Conservation (phyloP, 2,113 vertebrate genomes). For the Lota lota region DNA sequence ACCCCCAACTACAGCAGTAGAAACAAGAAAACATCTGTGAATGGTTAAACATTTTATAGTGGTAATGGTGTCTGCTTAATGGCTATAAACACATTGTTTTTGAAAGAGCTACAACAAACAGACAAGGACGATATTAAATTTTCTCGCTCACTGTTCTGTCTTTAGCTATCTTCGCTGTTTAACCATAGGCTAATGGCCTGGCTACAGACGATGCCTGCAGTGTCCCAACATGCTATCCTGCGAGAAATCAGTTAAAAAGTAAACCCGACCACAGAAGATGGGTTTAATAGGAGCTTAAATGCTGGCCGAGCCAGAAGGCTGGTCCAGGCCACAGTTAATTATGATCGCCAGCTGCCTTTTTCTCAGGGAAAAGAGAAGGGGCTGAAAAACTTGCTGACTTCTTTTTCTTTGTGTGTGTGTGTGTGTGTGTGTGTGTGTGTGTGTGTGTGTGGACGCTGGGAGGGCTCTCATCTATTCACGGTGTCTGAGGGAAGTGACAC, state of each 20-base stretch:
- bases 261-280: slow-evolving; percentile 45
- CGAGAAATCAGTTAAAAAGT: background rate
- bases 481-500: slow-evolving; percentile 63
- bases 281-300: slow-evolving; percentile 65
- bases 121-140: no score
- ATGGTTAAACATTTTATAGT: no score
- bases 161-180: no score
- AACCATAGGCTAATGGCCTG: no score
- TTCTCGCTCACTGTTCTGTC: no score
- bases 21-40: no score
- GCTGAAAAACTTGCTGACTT: background rate
- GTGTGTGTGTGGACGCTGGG: slow-evolving; percentile 15
- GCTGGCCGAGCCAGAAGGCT: slow-evolving; percentile 47
- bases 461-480: slow-evolving; percentile 53
- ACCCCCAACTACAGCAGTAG: no score
- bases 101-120: no score
- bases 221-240: background rate
- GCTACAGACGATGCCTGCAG: background rate
- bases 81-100: no score
- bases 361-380: slow-evolving; percentile 29
- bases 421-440: slow-evolving; percentile 15
- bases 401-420: slow-evolving; percentile 22
- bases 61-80: no score
- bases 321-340: slow-evolving; percentile 62
- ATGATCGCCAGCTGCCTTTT: slow-evolving; percentile 54